Percentiles rank a stretch among this genome's conserved stretches.
phyloP scores from a whole-genome alignment of 2,888 invertebrate genomes.

The Dinocampus coccinellae region DNA sequence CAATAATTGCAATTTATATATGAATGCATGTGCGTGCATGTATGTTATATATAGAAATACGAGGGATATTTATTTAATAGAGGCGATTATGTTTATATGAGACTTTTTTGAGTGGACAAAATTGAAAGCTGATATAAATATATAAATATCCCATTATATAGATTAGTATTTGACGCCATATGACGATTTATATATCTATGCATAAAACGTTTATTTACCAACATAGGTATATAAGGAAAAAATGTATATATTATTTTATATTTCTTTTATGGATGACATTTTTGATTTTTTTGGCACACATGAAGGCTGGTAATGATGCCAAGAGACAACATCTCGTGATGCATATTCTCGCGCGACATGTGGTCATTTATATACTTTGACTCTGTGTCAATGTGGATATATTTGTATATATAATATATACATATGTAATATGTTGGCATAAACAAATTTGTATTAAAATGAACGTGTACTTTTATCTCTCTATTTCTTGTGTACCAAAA shows the following conservation, averaged over 20 bases:
- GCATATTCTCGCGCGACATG: constrained; percentile 51
- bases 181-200: constrained; percentile 52
- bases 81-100: background rate
- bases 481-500: background rate
- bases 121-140: background rate
- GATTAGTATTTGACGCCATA: constrained; percentile 50
- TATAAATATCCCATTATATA: background rate
- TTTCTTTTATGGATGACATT: background rate
- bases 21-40: background rate
- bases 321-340: constrained; percentile 44
- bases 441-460: constrained; percentile 67
- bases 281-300: constrained; percentile 42
- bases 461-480: constrained; percentile 43
- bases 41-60: background rate
- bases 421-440: constrained; percentile 40
- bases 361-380: constrained; percentile 43
- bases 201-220: background rate
- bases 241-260: background rate
- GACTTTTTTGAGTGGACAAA: background rate
- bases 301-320: constrained; percentile 59
- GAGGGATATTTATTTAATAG: background rate
- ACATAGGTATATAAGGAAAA: background rate
- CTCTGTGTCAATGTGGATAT: no score
- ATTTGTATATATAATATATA: background rate
- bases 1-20: background rate